Evolutionary conservation across 2,888 invertebrate species (phyloP).

Genomic region (Rhamnusium bicolor): DNA sequence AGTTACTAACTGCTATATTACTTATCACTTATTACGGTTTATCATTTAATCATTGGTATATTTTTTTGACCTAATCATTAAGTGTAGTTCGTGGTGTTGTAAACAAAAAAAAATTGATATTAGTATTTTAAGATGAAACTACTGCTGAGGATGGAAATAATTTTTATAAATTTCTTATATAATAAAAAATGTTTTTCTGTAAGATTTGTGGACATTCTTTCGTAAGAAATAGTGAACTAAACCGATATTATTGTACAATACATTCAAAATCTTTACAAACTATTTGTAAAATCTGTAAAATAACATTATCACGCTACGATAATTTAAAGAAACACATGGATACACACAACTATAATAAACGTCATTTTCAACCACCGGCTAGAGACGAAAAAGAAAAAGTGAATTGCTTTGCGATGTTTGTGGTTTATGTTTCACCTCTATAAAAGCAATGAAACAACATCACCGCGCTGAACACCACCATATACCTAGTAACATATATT

Average conservation of each 20-base stretch:
- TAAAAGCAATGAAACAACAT: not conserved
- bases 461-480: not conserved
- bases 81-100: conserved; percentile 1
- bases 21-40: not conserved
- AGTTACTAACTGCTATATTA: no score
- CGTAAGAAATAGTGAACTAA: no score
- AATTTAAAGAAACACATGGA: not conserved
- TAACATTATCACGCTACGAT: not conserved
- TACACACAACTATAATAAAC: not conserved
- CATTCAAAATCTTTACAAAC: no score
- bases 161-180: no score
- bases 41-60: no score
- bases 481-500: not conserved
- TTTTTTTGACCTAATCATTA: not conserved
- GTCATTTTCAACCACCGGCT: not conserved
- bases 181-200: no score
- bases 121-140: not conserved
- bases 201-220: no score
- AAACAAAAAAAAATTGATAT: not conserved
- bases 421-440: not conserved
- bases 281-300: not conserved
- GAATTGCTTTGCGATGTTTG: not conserved
- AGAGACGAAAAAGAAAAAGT: not conserved
- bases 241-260: no score
- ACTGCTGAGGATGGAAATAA: no score